A percentile compares a stretch with the other conserved stretches of the same genome.
phyloP scores from a whole-genome alignment of 2,113 vertebrate species.

The Leucoraja erinaceus region DNA sequence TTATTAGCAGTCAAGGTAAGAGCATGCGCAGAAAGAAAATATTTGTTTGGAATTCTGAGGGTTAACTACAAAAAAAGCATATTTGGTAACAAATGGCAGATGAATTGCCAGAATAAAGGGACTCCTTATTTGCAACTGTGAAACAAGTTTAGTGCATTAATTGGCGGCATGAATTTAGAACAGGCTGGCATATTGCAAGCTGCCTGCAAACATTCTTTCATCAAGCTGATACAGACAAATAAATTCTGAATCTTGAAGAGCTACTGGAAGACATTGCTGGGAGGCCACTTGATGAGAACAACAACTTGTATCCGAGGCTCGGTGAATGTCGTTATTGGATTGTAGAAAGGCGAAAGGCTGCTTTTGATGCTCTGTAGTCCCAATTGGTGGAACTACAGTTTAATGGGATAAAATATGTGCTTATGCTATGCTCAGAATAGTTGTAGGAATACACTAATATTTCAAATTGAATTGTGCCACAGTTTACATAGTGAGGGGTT shows the following conservation, averaged over 20 bases:
- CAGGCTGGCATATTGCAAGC: slow-evolving; percentile 26
- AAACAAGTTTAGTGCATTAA: slow-evolving; percentile 22
- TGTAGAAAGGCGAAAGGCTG: neutral
- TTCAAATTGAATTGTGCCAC: neutral
- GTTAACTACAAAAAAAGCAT: slow-evolving; percentile 1
- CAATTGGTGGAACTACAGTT: neutral
- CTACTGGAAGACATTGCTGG: neutral
- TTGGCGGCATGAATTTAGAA: neutral
- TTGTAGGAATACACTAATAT: neutral
- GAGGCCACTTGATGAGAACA: neutral
- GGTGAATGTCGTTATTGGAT: neutral
- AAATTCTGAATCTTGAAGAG: slow-evolving; percentile 20
- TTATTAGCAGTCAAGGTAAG: slow-evolving; percentile 33
- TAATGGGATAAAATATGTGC: neutral
- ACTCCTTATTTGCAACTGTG: neutral
- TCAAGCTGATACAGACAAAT: neutral
- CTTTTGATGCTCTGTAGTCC: neutral
- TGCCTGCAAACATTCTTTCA: slow-evolving; percentile 2
- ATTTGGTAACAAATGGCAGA: neutral
- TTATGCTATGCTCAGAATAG: neutral
- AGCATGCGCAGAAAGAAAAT: slow-evolving; percentile 27
- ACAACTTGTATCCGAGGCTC: neutral
- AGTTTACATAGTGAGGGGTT: neutral
- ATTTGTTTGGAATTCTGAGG: slow-evolving; percentile 13
- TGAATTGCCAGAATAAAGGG: neutral